Percentiles rank a stretch among this genome's conserved stretches.
These are phyloP conservation scores for Ptychobarbus kaznakovi DNA, from an alignment of 2,797 vertebrate genomes.

Conservation along the genomic window DNA sequence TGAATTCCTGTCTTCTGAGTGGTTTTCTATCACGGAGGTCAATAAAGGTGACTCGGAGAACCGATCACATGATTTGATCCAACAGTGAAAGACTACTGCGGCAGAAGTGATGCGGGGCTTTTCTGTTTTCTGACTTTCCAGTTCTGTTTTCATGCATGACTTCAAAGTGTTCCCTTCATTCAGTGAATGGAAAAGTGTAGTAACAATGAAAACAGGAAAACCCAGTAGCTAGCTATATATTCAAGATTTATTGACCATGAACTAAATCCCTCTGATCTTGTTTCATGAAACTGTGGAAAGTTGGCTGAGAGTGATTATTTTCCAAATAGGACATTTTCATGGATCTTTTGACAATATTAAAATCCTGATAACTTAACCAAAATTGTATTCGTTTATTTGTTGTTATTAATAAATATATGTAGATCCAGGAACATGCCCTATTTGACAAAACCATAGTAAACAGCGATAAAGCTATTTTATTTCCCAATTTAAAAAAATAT, in stretches of 20 bases:
- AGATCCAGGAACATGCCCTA: background rate
- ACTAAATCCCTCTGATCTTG: background rate
- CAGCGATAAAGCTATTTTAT: background rate
- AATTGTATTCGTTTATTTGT: background rate
- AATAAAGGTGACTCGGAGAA: constrained; percentile 36
- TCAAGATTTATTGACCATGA: constrained; percentile 10
- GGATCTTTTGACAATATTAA: background rate
- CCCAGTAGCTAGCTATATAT: constrained; percentile 41
- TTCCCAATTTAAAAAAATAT: background rate
- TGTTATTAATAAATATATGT: background rate
- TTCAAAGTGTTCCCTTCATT: constrained; percentile 13
- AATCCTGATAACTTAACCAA: background rate
- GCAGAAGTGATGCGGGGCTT: background rate
- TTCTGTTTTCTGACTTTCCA: constrained; percentile 18
- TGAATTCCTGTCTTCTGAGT: constrained; percentile 12
- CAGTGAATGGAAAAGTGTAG: constrained; percentile 11
- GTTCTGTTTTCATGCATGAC: constrained; percentile 10
- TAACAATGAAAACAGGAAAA: constrained; percentile 34
- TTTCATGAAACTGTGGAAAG: background rate
- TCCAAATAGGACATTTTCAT: background rate
- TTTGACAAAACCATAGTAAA: background rate
- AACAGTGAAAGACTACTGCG: background rate
- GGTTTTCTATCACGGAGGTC: constrained; percentile 45
- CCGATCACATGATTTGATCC: constrained; percentile 45
- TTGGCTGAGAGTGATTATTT: background rate